Evolutionary conservation across 2,797 vertebrate species (phyloP).

Genomic region (Microchirus variegatus): DNA sequence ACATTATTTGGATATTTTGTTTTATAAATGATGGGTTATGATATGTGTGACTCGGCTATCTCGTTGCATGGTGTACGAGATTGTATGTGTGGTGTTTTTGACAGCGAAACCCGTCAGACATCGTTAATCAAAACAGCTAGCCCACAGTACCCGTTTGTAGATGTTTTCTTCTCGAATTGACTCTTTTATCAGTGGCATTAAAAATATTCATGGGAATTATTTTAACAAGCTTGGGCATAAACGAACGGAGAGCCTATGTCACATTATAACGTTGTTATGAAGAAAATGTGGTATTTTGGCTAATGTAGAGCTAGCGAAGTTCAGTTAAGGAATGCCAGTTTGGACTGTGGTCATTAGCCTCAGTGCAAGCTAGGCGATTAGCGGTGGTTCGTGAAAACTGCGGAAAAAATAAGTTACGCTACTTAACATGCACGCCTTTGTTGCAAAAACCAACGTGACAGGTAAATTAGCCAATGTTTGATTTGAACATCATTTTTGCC

Average conservation of each 20-base stretch:
- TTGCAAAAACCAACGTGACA: accelerated
- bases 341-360: conserved; percentile 29
- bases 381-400: background rate
- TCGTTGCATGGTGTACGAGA: background rate
- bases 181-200: too few relatives aligned
- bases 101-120: conserved; percentile 14
- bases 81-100: background rate
- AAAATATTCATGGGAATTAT: background rate
- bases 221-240: accelerated
- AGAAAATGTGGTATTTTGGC: background rate
- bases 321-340: conserved; percentile 54
- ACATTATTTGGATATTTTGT: accelerated
- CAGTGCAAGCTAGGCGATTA: background rate
- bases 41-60: background rate
- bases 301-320: conserved; percentile 26
- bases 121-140: conserved; percentile 42
- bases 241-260: accelerated
- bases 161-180: background rate
- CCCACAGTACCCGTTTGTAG: background rate
- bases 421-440: accelerated
- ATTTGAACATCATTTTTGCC: conserved; percentile 27
- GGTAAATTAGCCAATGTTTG: background rate
- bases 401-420: accelerated
- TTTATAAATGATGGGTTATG: background rate
- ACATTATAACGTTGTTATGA: background rate